phyloP scores from a whole-genome alignment of 2,888 invertebrate genomes.

The Mystacides longicornis region DNA sequence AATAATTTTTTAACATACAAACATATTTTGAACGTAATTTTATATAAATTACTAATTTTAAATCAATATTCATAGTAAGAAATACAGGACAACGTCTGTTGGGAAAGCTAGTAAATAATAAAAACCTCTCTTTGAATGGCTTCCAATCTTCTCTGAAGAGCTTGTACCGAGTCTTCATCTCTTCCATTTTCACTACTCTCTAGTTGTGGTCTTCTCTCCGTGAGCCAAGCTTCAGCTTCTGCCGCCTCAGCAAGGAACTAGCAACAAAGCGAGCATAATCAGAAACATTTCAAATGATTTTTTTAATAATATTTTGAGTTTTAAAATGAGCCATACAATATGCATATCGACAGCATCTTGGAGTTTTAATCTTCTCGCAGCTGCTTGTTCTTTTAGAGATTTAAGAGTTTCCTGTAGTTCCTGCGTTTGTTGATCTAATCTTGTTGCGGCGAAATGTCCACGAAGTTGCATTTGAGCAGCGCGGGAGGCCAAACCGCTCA shows the following conservation, averaged over 20 bases:
- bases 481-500: conserved; percentile 63
- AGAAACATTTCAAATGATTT: not conserved
- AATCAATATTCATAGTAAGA: too few relatives aligned
- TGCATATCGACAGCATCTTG: conserved; percentile 79
- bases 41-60: too few relatives aligned
- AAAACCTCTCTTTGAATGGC: conserved; percentile 70
- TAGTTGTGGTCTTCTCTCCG: conserved; percentile 71
- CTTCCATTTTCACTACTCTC: conserved; percentile 76
- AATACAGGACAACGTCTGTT: too few relatives aligned
- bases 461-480: conserved; percentile 73
- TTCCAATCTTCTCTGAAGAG: conserved; percentile 76
- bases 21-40: too few relatives aligned
- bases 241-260: conserved; percentile 83
- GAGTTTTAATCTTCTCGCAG: conserved; percentile 62
- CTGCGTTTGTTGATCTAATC: conserved; percentile 61
- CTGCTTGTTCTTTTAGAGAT: conserved; percentile 64
- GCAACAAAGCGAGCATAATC: not conserved
- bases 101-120: not conserved
- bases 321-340: conserved; percentile 46
- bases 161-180: conserved; percentile 86
- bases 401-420: conserved; percentile 63
- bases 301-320: not conserved
- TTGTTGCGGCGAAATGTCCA: conserved; percentile 76
- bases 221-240: conserved; percentile 91
- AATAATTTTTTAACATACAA: too few relatives aligned